A percentile compares a stretch with the other conserved stretches of the same genome.
phyloP scores from a whole-genome alignment of 2,888 invertebrate species.

The Chaetogeoica ovagalla region DNA sequence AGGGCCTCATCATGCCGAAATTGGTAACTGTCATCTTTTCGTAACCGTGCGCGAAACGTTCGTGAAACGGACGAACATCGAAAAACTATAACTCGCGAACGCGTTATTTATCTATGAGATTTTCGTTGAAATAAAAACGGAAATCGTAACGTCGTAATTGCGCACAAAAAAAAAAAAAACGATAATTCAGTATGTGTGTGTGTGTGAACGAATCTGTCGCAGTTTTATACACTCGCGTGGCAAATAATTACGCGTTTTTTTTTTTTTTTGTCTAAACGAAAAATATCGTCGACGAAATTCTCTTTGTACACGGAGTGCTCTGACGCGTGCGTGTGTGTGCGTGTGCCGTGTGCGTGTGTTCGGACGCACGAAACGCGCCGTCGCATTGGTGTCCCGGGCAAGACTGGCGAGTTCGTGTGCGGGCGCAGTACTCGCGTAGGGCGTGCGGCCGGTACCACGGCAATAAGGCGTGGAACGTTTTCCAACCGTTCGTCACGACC shows the following conservation, averaged over 20 bases:
- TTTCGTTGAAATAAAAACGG: too few relatives aligned
- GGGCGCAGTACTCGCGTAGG: background rate
- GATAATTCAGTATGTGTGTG: too few relatives aligned
- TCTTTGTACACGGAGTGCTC: background rate
- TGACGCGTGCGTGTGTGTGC: background rate
- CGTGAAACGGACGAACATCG: slow-evolving; percentile 39
- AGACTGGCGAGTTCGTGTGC: slow-evolving; percentile 21
- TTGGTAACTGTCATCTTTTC: slow-evolving; percentile 60
- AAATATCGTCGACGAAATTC: slow-evolving; percentile 9
- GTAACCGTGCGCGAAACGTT: slow-evolving; percentile 28
- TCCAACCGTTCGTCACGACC: background rate
- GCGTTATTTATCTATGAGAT: too few relatives aligned
- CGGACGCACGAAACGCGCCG: slow-evolving; percentile 22
- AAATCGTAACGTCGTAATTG: too few relatives aligned
- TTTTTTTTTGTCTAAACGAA: too few relatives aligned
- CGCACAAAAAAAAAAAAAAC: too few relatives aligned
- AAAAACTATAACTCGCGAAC: slow-evolving; percentile 26
- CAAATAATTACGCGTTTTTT: too few relatives aligned
- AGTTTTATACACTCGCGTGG: too few relatives aligned
- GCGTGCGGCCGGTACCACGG: slow-evolving; percentile 17
- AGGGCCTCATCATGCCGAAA: slow-evolving; percentile 61
- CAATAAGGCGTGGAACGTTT: slow-evolving; percentile 46
- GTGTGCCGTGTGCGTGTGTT: background rate
- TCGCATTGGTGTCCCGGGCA: slow-evolving; percentile 43
- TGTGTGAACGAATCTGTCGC: too few relatives aligned